Percentiles rank a stretch among this genome's conserved stretches.
These are phyloP conservation scores for Tipula lateralis DNA, from an alignment of 2,888 invertebrate species.

Conservation along the genomic window DNA sequence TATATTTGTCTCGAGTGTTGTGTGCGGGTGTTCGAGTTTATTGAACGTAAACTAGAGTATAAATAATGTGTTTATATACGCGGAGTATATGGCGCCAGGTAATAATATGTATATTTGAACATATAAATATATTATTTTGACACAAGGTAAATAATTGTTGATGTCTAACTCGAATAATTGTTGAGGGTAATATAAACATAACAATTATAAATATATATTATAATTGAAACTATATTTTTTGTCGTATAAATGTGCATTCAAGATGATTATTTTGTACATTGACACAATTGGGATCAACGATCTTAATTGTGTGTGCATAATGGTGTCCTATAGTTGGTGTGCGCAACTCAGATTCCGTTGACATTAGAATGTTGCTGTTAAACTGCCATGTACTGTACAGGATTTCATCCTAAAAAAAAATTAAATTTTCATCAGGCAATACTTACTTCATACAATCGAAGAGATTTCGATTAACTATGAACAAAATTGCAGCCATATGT, in stretches of 20 bases:
- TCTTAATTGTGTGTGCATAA: no score
- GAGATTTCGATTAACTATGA: no score
- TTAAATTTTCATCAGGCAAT: no score
- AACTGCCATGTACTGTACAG: no score
- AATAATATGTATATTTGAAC: no score
- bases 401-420: no score
- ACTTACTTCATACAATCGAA: no score
- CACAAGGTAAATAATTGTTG: background rate
- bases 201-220: background rate
- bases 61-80: background rate
- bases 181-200: background rate
- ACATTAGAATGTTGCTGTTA: no score
- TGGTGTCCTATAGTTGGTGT: no score
- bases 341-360: no score
- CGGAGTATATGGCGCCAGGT: background rate
- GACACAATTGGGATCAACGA: background rate
- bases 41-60: background rate
- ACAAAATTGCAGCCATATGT: no score
- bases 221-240: background rate
- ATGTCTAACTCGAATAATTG: background rate
- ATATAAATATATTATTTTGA: conserved; percentile 12
- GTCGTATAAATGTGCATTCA: background rate
- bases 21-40: conserved; percentile 14
- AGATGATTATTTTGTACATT: background rate
- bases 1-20: background rate